Conservation (phyloP, 2,113 vertebrate species). For the Bombycilla garrulus region DNA sequence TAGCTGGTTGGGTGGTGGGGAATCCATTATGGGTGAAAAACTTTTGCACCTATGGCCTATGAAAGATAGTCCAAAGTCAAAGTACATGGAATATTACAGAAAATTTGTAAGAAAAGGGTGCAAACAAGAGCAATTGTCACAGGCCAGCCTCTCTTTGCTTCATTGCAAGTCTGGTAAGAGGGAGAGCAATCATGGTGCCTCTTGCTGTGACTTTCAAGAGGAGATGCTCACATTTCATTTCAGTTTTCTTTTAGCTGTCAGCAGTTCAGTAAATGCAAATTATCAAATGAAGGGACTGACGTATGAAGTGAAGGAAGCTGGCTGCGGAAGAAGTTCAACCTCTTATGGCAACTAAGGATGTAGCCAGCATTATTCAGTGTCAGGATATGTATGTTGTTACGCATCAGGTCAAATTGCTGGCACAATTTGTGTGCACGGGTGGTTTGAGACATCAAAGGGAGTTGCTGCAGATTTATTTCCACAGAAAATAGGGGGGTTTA, state of each 20-base stretch:
- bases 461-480: not conserved
- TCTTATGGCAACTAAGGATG: not conserved
- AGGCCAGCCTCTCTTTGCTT: not conserved
- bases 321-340: not conserved
- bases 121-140: not conserved
- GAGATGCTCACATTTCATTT: not conserved
- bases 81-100: not conserved
- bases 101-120: not conserved
- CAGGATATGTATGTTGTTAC: not conserved
- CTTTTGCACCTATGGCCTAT: not conserved
- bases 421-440: not conserved
- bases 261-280: not conserved
- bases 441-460: constrained; percentile 13
- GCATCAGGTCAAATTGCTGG: constrained; percentile 7
- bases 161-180: accelerated
- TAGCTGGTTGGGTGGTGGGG: not conserved
- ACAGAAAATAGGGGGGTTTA: not conserved
- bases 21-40: not conserved
- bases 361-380: not conserved
- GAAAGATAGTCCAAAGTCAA: not conserved
- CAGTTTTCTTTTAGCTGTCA: not conserved
- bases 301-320: not conserved
- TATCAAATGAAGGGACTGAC: not conserved
- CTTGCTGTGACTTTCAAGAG: not conserved
- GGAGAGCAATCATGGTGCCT: not conserved